A percentile compares a stretch with the other conserved stretches of the same genome.
Conservation (phyloP, 2,113 vertebrate species). For the Caloenas nicobarica region DNA sequence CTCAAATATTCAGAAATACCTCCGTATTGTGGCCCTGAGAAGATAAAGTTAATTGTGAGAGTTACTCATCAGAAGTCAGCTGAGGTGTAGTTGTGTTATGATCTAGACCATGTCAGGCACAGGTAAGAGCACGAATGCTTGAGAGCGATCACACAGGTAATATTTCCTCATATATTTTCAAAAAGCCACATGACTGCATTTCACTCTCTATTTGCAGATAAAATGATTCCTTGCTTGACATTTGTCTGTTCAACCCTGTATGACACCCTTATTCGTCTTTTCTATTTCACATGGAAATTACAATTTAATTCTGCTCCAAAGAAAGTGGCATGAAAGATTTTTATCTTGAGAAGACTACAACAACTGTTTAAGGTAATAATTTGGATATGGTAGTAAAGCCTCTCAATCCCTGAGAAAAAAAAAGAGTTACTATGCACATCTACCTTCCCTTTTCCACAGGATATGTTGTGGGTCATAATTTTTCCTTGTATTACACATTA, state of each 20-base stretch:
- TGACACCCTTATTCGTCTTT: not conserved
- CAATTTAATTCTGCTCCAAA: not conserved
- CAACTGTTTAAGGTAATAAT: not conserved
- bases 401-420: not conserved
- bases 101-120: not conserved
- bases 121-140: not conserved
- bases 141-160: not conserved
- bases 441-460: not conserved
- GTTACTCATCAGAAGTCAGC: not conserved
- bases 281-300: not conserved
- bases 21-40: not conserved
- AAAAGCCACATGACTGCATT: not conserved
- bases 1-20: not conserved
- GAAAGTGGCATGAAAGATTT: not conserved
- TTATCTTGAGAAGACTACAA: not conserved
- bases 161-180: not conserved
- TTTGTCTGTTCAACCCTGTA: not conserved
- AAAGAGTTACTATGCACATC: not conserved
- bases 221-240: not conserved
- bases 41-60: not conserved
- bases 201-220: not conserved
- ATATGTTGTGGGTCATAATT: not conserved
- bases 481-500: not conserved
- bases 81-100: not conserved
- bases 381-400: not conserved